phyloP scores from a whole-genome alignment of 1,140 invertebrate species.

The Pararge aegeria region DNA sequence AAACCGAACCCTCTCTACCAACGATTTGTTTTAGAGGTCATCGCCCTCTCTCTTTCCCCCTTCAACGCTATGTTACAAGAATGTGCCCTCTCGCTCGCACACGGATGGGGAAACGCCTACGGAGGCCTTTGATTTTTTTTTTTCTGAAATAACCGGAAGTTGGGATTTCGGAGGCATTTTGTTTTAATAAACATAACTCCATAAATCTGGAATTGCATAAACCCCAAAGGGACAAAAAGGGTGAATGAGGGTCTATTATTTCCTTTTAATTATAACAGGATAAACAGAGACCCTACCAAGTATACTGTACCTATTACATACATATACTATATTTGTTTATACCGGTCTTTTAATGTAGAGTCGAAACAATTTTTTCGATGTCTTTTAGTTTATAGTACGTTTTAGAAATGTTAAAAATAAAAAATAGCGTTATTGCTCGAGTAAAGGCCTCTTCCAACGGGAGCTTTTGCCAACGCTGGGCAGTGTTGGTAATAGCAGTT shows the following conservation, averaged over 20 bases:
- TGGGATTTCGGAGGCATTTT: conserved; percentile 41
- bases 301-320: too few species aligned
- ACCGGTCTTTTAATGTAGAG: too few species aligned
- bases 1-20: conserved; percentile 74
- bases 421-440: too few species aligned
- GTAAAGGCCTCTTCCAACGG: too few species aligned
- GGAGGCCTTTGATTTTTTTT: conserved; percentile 68
- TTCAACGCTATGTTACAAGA: conserved; percentile 40
- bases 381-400: too few species aligned
- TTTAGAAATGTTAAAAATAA: too few species aligned
- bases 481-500: too few species aligned
- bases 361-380: too few species aligned
- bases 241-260: not conserved
- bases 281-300: not conserved
- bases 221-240: not conserved
- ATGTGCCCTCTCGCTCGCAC: conserved; percentile 53
- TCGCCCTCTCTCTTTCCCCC: conserved; percentile 63
- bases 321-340: too few species aligned
- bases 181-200: conserved; percentile 7
- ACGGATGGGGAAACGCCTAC: conserved; percentile 64
- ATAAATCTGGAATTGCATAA: not conserved
- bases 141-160: conserved; percentile 50
- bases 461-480: too few species aligned
- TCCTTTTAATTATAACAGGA: not conserved
- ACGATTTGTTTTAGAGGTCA: conserved; percentile 78